Base-by-base conservation (phyloP, 2,113 vertebrate genomes). In the Gracilinanus agilis region DNA sequence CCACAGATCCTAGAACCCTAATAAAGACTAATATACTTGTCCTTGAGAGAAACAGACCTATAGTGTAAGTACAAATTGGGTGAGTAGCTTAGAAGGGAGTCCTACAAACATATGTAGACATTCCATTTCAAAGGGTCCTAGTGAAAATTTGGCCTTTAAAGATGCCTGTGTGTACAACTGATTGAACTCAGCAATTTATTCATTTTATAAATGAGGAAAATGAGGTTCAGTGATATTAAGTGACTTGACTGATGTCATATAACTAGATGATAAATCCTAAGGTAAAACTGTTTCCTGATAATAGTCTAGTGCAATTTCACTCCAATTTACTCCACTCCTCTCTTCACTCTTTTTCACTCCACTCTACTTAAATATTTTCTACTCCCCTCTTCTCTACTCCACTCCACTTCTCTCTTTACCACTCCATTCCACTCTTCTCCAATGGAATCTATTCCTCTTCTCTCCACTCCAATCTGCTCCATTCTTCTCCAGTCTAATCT, bases 51-150 rank as follows among this genome's bases (percentile, higher is more conserved):
- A 83, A 5, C 58, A 61, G 29, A 12, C 9, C 27, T 61, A 27
- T 8, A 12, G 27, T 61, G 1, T 13, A 83, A 83, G n/a, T 40
- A 21, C 19, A 83, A 23, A 83, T 83, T 34, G 24, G n/a, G 29
- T 53, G 24, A 24, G 5, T 55, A 83, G 91, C 55, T 55, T 4
- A 7, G n/a, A 21, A 96, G 27, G 53, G 54, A 92, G 40, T 24
- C 2, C 9, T n/a, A 89, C 89, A 55, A 90, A 88, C 44, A 53
- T 3, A 92, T 83, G n/a, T 19, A 40, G 90, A 34, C 44, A 1
- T 83, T 49, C 13, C 9, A 58, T 96, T 90, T 91, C 88, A 92
- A 94, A 96, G 91, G 16, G 55, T 2, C 29, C 67, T 34, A 89
- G 53, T 27, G 49, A 55, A 56, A n/a, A 92, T 0, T 12, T 93